phyloP scores from a whole-genome alignment of 2,797 vertebrate species.

The Molothrus ater region DNA sequence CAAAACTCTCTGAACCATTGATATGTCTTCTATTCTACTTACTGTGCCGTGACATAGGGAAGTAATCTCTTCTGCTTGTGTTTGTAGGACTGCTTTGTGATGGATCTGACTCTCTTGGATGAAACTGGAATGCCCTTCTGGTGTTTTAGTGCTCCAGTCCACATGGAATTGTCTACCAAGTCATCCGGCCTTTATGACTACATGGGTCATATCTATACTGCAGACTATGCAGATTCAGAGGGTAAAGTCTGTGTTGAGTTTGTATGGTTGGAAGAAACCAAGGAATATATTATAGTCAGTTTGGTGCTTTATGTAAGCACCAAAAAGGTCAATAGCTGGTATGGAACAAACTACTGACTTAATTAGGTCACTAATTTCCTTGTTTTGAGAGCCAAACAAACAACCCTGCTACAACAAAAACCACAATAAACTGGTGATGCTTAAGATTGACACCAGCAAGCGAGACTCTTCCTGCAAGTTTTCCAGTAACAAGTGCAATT shows the following conservation, averaged over 20 bases:
- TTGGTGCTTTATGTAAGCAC: constrained; percentile 80
- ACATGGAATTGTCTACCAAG: constrained; percentile 41
- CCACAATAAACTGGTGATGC: not conserved
- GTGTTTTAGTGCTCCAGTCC: constrained; percentile 84
- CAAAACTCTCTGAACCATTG: not conserved
- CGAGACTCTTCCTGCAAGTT: not conserved
- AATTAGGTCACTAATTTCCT: not conserved
- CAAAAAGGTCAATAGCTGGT: constrained; percentile 83
- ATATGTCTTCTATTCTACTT: not conserved
- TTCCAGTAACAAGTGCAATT: not conserved
- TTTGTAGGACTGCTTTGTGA: constrained; percentile 84
- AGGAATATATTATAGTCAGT: constrained; percentile 78
- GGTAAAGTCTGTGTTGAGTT: constrained; percentile 80
- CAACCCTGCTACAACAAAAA: not conserved
- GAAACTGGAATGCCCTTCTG: constrained; percentile 84
- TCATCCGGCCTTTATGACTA: constrained; percentile 66
- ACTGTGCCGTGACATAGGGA: not conserved
- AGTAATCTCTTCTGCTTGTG: not conserved
- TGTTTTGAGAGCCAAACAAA: not conserved
- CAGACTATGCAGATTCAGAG: constrained; percentile 77
- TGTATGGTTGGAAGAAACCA: constrained; percentile 74
- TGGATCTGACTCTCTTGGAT: constrained; percentile 87
- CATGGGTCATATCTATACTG: constrained; percentile 71
- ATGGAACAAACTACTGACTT: constrained; percentile 81
- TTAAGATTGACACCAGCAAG: not conserved